Evolutionary conservation across 2,797 vertebrate genomes (phyloP).

Genomic region (Poecilia wingei): DNA sequence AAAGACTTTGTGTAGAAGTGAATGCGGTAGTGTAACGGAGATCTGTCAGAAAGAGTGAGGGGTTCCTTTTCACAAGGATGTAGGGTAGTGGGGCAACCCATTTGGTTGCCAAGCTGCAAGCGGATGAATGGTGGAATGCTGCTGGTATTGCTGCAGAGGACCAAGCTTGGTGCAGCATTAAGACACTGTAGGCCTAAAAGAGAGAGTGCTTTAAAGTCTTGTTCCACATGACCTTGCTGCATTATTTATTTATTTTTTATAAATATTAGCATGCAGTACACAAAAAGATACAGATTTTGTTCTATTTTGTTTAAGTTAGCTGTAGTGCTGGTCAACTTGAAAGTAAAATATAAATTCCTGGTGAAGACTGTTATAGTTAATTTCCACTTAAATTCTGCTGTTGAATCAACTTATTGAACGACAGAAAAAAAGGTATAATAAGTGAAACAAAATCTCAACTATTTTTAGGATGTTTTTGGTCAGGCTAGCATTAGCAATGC

Average conservation of each 20-base stretch:
- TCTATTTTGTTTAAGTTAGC: not conserved
- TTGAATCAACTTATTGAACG: not conserved
- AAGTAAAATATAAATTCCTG: not conserved
- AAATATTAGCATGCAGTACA: not conserved
- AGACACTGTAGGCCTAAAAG: constrained; percentile 8
- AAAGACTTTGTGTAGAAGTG: constrained; percentile 34
- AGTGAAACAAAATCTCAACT: not conserved
- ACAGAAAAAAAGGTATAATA: not conserved
- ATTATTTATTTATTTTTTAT: no score
- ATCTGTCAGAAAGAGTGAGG: constrained; percentile 11
- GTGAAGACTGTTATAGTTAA: not conserved
- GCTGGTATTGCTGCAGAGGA: constrained; percentile 61
- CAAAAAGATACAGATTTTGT: not conserved
- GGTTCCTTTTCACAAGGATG: constrained; percentile 63
- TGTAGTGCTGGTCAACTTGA: not conserved
- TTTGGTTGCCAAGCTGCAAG: constrained; percentile 76
- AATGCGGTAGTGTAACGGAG: constrained; percentile 46
- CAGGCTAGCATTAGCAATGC: not conserved
- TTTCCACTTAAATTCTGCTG: not conserved
- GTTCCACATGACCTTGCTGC: not conserved
- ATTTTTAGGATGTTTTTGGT: not conserved
- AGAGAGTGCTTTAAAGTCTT: constrained; percentile 10
- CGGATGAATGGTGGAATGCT: constrained; percentile 70
- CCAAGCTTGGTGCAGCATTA: constrained; percentile 19
- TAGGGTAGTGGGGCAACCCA: constrained; percentile 78